Base-by-base conservation (phyloP, 2,113 vertebrate genomes). In the Romanogobio albipinnatus region DNA sequence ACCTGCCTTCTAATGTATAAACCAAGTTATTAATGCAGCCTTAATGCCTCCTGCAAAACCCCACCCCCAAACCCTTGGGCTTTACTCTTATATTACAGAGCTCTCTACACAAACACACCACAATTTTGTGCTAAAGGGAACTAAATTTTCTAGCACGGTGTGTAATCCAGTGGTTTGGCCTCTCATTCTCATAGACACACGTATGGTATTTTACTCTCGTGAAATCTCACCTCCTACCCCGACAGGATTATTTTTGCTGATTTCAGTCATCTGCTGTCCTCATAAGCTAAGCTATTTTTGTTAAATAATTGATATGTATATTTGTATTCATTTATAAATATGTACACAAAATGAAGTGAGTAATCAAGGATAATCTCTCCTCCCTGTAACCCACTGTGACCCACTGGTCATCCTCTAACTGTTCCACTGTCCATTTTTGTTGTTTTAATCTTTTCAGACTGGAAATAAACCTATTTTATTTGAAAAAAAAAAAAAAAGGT, bases 371-470 rank as follows among this genome's bases (percentile, higher is more conserved):
- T 86, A 86, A 88, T 84, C 47, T 73, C 43, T 84, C 49, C 45
- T 80, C 70, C 81, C 80, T 84, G 70, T 82, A 89, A 89, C 24
- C 15, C 82, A 78, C 89, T 39, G 83, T 83, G 33, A 74, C 66
- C 71, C 43, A 24, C 70, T 81, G 71, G 84, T 80, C 84, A 76
- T 86, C 77, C 26, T 75, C 84, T 62, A 85, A 88, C 85, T 87
- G 66, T 77, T 87, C 91, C 53, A 89, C 83, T 87, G 82, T 87
- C 24, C 51, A 43, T 53, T 84, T 66, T 85, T 77, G 74, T 70
- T 87, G 49, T 88, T 87, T 87, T 88, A 82, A 89, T 86, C 82
- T 86, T 83, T 79, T 82, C 87, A 84, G 85, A 90, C 85, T 89
- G 88, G 77, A 85, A 83, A 85, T 85, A 89, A 88, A 81, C 86